Evolutionary conservation across 2,888 invertebrate genomes (phyloP).

Genomic region (Agrenia bidenticulata): DNA sequence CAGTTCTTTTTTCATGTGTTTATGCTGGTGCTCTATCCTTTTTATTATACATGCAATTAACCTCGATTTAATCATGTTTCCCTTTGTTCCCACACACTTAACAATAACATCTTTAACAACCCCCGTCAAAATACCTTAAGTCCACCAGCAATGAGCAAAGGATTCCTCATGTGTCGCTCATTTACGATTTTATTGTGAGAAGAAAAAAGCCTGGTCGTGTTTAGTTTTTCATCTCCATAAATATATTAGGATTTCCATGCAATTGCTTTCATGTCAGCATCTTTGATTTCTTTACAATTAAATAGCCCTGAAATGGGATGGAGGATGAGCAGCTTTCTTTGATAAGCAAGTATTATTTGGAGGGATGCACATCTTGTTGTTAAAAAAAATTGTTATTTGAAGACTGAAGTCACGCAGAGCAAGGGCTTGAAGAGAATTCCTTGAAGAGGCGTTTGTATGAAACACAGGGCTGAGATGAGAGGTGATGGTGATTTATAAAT

Average conservation of each 20-base stretch:
- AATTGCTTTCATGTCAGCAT: slow-evolving; percentile 10
- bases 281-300: slow-evolving; percentile 11
- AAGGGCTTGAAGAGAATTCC: slow-evolving; percentile 6
- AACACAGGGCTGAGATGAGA: slow-evolving; percentile 7
- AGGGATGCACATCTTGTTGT: slow-evolving; percentile 1
- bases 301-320: slow-evolving; percentile 5
- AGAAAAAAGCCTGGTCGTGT: too few relatives aligned
- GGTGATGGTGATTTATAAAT: slow-evolving; percentile 17
- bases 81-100: background rate
- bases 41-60: slow-evolving; percentile 9
- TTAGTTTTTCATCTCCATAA: too few relatives aligned
- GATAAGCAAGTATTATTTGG: background rate
- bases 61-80: slow-evolving; percentile 1
- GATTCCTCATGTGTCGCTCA: too few relatives aligned
- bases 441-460: slow-evolving; percentile 8
- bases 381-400: background rate
- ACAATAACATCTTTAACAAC: background rate
- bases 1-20: background rate
- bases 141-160: too few relatives aligned
- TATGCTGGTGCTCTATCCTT: background rate
- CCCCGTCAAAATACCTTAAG: background rate
- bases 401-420: slow-evolving; percentile 7
- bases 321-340: slow-evolving; percentile 4
- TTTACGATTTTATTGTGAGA: too few relatives aligned
- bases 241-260: background rate